These are phyloP conservation scores for Oreochromis mossambicus DNA, from an alignment of 2,797 vertebrate species.

Conservation along the genomic window DNA sequence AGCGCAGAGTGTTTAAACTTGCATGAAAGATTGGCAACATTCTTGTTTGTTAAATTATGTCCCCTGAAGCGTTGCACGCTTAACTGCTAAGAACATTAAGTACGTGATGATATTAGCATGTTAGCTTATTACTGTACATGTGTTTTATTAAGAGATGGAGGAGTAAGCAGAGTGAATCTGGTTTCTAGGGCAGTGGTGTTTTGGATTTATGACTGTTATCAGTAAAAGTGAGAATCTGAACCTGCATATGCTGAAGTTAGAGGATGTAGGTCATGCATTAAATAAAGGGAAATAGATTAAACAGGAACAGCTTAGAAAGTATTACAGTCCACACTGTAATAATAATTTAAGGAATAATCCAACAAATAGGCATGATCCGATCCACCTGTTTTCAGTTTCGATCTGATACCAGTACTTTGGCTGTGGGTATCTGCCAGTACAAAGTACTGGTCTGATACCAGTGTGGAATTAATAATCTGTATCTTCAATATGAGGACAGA, in stretches of 20 bases:
- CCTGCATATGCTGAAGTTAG: background rate
- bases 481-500: background rate
- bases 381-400: background rate
- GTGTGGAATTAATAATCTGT: background rate
- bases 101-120: conserved; percentile 50
- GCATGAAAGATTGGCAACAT: conserved; percentile 13
- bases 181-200: conserved; percentile 47
- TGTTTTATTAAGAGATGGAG: background rate
- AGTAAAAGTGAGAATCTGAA: conserved; percentile 39
- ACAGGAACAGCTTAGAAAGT: background rate
- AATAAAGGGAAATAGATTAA: background rate
- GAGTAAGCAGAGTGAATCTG: conserved; percentile 6
- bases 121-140: conserved; percentile 50
- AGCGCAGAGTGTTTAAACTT: background rate
- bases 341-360: background rate
- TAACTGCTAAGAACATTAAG: conserved; percentile 15
- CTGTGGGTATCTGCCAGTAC: background rate
- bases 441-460: background rate
- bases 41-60: conserved; percentile 48
- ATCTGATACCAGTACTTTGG: background rate
- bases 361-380: background rate
- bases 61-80: background rate
- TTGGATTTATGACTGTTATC: conserved; percentile 48
- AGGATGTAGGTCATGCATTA: conserved; percentile 1
- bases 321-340: background rate